These are phyloP conservation scores for Onychostruthus taczanowskii DNA, from an alignment of 2,113 vertebrate genomes.

Conservation along the genomic window DNA sequence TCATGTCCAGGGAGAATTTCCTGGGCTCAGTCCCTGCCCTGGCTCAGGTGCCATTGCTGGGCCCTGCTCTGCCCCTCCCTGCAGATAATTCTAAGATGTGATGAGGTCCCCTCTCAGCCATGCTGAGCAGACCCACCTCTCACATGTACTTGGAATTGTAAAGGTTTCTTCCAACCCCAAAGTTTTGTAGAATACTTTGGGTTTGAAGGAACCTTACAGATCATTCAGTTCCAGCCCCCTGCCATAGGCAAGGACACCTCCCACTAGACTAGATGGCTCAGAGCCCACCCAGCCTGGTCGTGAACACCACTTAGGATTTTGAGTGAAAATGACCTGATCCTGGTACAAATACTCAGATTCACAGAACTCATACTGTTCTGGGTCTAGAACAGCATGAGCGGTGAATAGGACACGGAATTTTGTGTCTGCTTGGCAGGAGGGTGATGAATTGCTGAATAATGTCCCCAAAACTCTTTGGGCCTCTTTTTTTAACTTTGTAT, in stretches of 20 bases:
- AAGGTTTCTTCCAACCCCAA: not conserved
- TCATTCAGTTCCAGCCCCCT: rapidly evolving
- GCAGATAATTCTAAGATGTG: not conserved
- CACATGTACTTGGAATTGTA: rapidly evolving
- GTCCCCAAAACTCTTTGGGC: not conserved
- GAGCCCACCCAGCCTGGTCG: too few relatives aligned
- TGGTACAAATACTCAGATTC: not conserved
- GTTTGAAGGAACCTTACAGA: not conserved
- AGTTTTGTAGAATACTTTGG: too few relatives aligned
- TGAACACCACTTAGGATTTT: not conserved
- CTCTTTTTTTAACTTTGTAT: not conserved
- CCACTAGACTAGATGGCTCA: not conserved
- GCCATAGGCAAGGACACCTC: not conserved
- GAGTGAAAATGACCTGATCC: not conserved
- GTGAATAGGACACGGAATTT: not conserved
- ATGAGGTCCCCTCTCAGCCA: not conserved
- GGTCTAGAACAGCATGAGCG: rapidly evolving
- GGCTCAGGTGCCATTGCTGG: not conserved
- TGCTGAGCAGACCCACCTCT: not conserved
- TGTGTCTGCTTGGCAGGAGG: not conserved
- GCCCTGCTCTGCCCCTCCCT: not conserved
- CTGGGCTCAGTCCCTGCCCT: not conserved
- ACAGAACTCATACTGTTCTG: not conserved
- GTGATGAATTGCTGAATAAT: not conserved
- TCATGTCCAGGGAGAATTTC: rapidly evolving